Evolutionary conservation across 2,113 vertebrate species (phyloP).

Genomic region (Alethe castanea): DNA sequence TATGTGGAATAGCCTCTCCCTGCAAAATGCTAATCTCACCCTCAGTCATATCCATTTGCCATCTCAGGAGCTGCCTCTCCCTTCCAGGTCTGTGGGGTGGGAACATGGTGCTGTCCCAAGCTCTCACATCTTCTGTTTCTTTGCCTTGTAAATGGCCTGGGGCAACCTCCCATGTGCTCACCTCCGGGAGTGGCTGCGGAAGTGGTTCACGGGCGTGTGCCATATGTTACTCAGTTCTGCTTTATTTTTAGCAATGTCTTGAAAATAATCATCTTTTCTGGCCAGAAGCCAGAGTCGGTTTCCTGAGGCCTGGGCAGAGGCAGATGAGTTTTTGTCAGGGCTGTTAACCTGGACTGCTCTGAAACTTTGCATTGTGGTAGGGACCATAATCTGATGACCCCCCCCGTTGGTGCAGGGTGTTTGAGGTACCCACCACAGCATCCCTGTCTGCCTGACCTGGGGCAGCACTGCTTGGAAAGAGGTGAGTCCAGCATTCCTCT

Average conservation of each 20-base stretch:
- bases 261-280: not conserved
- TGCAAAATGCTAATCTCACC: not conserved
- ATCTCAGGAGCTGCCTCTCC: not conserved
- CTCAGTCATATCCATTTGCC: not conserved
- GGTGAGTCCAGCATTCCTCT: not conserved
- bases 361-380: rapidly evolving
- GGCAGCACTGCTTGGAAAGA: not conserved
- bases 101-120: rapidly evolving
- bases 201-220: not conserved
- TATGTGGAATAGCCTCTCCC: not conserved
- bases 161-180: not conserved
- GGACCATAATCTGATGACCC: not conserved
- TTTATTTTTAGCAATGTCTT: not conserved
- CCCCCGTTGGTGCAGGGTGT: not conserved
- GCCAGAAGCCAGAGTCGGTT: not conserved
- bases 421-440: not conserved
- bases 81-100: not conserved
- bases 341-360: not conserved
- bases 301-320: not conserved
- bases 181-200: not conserved
- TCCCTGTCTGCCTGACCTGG: rapidly evolving
- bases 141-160: not conserved
- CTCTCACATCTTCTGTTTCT: not conserved
- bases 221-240: not conserved
- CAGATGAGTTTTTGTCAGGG: not conserved